phyloP scores from a whole-genome alignment of 2,888 invertebrate species.

The Lottia scabra region DNA sequence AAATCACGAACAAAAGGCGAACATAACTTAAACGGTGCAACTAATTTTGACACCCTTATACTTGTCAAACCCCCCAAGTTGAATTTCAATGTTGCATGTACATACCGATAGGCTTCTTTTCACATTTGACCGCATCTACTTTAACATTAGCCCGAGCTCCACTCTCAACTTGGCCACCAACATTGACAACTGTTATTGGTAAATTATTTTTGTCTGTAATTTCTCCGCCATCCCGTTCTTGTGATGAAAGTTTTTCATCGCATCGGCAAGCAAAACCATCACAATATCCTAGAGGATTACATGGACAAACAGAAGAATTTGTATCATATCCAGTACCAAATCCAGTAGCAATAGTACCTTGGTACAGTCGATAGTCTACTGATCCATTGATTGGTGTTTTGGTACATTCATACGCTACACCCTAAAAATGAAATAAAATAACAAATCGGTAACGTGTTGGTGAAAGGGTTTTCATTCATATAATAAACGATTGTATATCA shows the following conservation, averaged over 20 bases:
- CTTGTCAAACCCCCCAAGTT: too few species aligned
- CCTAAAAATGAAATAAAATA: too few species aligned
- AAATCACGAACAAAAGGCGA: too few species aligned
- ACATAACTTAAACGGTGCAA: too few species aligned
- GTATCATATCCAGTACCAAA: slow-evolving; percentile 40
- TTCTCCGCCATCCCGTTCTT: slow-evolving; percentile 38
- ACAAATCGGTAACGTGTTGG: too few species aligned
- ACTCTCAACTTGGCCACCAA: slow-evolving; percentile 28
- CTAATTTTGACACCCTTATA: too few species aligned
- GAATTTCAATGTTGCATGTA: too few species aligned
- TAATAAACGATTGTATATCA: too few species aligned
- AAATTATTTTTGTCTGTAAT: slow-evolving; percentile 37
- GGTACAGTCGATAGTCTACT: slow-evolving; percentile 19
- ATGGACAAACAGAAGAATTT: slow-evolving; percentile 41
- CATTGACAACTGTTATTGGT: slow-evolving; percentile 34
- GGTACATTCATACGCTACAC: slow-evolving; percentile 43
- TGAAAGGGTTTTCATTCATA: too few species aligned
- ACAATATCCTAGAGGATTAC: slow-evolving; percentile 43
- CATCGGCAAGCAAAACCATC: slow-evolving; percentile 44
- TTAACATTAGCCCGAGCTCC: slow-evolving; percentile 28
- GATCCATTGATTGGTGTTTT: slow-evolving; percentile 40
- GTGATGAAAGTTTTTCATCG: slow-evolving; percentile 37
- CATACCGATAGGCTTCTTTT: slow-evolving; percentile 48
- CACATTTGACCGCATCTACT: slow-evolving; percentile 30
- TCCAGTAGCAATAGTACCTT: slow-evolving; percentile 29